Evolutionary conservation across 2,888 invertebrate species (phyloP).

Genomic region (Bellardia pandia): DNA sequence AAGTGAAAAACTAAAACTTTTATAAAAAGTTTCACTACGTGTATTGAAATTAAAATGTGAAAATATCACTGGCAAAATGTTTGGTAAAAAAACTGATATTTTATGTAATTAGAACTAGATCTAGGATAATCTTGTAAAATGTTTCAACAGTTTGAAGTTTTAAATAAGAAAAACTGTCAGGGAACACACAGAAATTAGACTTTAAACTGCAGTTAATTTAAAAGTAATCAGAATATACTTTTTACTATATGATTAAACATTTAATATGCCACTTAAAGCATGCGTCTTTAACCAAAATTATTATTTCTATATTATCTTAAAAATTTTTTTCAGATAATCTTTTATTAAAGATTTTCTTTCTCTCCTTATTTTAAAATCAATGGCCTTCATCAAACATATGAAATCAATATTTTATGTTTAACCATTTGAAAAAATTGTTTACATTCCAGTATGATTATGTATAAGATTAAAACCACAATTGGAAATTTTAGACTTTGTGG

Average conservation of each 20-base stretch:
- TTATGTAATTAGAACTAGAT: no score
- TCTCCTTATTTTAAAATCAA: conserved; percentile 23
- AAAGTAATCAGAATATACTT: no score
- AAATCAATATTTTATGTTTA: conserved; percentile 63
- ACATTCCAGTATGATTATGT: conserved; percentile 44
- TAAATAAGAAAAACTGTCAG: no score
- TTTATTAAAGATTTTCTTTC: not conserved
- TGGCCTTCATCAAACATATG: conserved; percentile 35
- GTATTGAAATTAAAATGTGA: conserved; percentile 29
- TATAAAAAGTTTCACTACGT: conserved; percentile 47
- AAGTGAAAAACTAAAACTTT: not conserved
- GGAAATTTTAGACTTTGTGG: conserved; percentile 32
- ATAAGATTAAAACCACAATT: conserved; percentile 36
- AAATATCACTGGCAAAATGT: not conserved
- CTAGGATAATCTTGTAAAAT: no score
- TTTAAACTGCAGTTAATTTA: no score
- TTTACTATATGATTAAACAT: no score
- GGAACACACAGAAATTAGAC: no score
- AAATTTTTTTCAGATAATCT: not conserved
- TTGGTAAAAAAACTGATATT: no score
- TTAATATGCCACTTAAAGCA: no score
- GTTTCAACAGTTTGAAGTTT: no score
- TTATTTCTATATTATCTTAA: not conserved
- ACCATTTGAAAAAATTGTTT: conserved; percentile 37
- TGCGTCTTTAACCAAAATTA: not conserved